Conservation (phyloP, 2,113 vertebrate genomes). For the Cryptotis parvus region DNA sequence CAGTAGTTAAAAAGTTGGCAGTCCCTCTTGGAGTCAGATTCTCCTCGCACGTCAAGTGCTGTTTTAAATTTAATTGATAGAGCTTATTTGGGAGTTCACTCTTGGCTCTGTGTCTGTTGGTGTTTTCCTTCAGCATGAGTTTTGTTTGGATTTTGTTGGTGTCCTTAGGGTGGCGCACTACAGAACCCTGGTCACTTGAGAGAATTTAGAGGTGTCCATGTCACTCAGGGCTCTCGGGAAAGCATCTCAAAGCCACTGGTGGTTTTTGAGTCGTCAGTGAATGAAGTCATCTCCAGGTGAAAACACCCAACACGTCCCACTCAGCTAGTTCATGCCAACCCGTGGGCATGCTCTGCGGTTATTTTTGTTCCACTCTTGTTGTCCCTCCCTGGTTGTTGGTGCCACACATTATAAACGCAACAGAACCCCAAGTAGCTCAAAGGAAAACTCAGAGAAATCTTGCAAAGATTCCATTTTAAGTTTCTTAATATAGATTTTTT, state of each 20-base stretch:
- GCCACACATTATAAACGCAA: neutral
- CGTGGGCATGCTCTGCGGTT: neutral
- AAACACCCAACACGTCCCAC: neutral
- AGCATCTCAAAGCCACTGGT: neutral
- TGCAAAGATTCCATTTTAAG: neutral
- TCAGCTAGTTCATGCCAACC: neutral
- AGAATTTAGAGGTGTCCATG: neutral
- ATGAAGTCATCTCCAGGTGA: neutral
- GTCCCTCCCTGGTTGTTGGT: neutral
- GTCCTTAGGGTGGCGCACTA: neutral
- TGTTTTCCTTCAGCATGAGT: conserved; percentile 30
- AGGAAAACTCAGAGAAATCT: neutral
- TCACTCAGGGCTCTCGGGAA: neutral
- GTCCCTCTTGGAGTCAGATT: neutral
- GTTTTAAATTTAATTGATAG: conserved; percentile 10
- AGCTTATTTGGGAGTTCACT: neutral
- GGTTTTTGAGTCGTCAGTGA: neutral
- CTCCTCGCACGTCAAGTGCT: neutral
- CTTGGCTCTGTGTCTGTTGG: conserved; percentile 20
- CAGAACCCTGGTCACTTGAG: neutral
- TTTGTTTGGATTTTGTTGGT: conserved; percentile 28
- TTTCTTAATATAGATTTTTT: neutral
- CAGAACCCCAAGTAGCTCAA: neutral
- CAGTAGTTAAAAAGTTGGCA: neutral
- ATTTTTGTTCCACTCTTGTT: neutral